phyloP scores from a whole-genome alignment of 2,888 invertebrate species.

The Epistrophe grossulariae region DNA sequence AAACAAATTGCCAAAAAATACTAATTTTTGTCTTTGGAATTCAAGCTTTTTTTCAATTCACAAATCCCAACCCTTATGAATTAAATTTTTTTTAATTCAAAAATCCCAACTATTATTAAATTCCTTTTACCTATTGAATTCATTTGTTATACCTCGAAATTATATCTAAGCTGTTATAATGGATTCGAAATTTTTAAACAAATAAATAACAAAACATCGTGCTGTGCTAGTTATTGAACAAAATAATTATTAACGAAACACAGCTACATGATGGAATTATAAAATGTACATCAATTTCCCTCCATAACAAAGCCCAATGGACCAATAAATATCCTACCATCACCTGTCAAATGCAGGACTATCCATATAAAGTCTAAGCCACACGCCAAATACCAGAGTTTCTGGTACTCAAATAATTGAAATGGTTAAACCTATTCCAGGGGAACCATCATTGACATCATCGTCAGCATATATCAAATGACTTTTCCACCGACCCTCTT shows the following conservation, averaged over 20 bases:
- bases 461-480: constrained; percentile 31
- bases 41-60: too few relatives aligned
- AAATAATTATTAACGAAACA: constrained; percentile 35
- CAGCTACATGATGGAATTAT: background rate
- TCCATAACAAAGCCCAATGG: constrained; percentile 34
- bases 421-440: constrained; percentile 54
- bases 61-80: too few relatives aligned
- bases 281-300: constrained; percentile 24
- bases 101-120: too few relatives aligned
- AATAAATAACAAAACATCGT: background rate
- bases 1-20: too few relatives aligned
- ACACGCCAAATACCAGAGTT: background rate
- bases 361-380: background rate
- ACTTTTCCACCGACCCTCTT: constrained; percentile 5
- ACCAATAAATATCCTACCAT: constrained; percentile 50
- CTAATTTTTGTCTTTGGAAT: too few relatives aligned
- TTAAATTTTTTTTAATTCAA: too few relatives aligned
- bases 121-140: too few relatives aligned
- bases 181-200: too few relatives aligned
- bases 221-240: background rate
- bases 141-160: too few relatives aligned
- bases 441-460: constrained; percentile 19
- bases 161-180: too few relatives aligned
- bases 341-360: constrained; percentile 40
- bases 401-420: constrained; percentile 52